These are phyloP conservation scores for Labeo rohita DNA, from an alignment of 2,113 vertebrate genomes.

Conservation along the genomic window DNA sequence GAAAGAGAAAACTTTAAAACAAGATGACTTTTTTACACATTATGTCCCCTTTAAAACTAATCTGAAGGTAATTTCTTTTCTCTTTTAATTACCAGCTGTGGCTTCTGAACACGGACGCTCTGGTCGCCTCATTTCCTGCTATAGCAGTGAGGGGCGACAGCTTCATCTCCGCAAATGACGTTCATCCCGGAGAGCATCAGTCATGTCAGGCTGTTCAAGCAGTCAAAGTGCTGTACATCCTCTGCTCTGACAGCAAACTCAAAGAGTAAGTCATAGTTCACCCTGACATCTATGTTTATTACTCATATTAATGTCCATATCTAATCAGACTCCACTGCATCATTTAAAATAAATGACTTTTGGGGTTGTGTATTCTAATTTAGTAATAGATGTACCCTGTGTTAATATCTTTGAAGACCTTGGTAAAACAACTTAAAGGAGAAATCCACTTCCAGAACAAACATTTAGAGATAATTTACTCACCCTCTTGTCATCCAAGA, in stretches of 20 bases:
- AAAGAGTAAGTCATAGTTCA: slow-evolving; percentile 81
- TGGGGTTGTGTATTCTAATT: neutral
- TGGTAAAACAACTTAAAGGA: neutral
- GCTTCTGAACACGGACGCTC: slow-evolving; percentile 92
- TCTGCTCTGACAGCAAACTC: slow-evolving; percentile 79
- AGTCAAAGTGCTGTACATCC: slow-evolving; percentile 88
- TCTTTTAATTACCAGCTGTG: slow-evolving; percentile 82
- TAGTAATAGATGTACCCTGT: neutral
- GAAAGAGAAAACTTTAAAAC: neutral
- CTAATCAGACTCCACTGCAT: neutral
- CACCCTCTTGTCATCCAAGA: too few relatives aligned
- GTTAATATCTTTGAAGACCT: neutral
- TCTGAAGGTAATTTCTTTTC: neutral
- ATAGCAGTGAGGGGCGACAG: slow-evolving; percentile 33
- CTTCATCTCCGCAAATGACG: slow-evolving; percentile 69
- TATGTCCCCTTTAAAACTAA: neutral
- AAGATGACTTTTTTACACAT: neutral
- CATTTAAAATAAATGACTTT: neutral
- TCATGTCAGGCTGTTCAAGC: slow-evolving; percentile 71
- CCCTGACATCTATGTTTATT: neutral
- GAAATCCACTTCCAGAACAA: too few relatives aligned
- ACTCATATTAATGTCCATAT: neutral
- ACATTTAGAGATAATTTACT: too few relatives aligned
- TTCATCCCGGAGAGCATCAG: slow-evolving; percentile 52
- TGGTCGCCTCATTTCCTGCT: slow-evolving; percentile 79